A percentile compares a stretch with the other conserved stretches of the same genome.
Evolutionary conservation across 2,113 vertebrate genomes (phyloP).

Genomic region (Coptodon bakossiorum): DNA sequence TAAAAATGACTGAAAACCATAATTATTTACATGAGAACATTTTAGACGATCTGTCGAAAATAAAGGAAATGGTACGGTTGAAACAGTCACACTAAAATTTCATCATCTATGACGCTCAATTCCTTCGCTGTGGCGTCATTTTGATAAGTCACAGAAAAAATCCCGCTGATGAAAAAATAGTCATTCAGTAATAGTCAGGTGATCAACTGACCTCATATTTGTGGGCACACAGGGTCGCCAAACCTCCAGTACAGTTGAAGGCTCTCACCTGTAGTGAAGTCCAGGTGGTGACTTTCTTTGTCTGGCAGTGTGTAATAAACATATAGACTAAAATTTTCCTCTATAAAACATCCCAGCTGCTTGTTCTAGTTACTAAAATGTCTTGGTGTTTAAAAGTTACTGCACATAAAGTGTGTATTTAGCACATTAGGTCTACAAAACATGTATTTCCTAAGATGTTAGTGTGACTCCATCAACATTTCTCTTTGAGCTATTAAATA

Average conservation of each 20-base stretch:
- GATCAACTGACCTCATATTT: neutral
- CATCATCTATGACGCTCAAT: neutral
- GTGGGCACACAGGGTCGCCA: rapidly evolving
- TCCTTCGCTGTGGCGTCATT: rapidly evolving
- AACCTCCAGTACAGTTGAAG: neutral
- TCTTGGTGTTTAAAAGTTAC: neutral
- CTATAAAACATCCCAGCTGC: neutral
- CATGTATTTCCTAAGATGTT: rapidly evolving
- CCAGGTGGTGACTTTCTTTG: rapidly evolving
- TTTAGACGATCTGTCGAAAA: neutral
- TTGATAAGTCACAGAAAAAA: neutral
- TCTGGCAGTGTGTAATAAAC: neutral
- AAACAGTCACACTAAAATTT: rapidly evolving
- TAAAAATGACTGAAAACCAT: rapidly evolving
- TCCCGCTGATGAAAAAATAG: neutral
- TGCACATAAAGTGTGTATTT: neutral
- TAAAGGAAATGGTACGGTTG: rapidly evolving
- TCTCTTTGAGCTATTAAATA: neutral
- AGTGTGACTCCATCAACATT: rapidly evolving
- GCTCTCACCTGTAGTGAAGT: rapidly evolving
- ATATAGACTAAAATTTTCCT: rapidly evolving
- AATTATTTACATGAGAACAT: neutral
- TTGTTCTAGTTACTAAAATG: rapidly evolving
- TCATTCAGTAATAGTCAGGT: neutral
- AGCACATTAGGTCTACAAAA: rapidly evolving